These are phyloP conservation scores for Antechinus flavipes DNA, from an alignment of 2,113 vertebrate genomes.

Conservation along the genomic window DNA sequence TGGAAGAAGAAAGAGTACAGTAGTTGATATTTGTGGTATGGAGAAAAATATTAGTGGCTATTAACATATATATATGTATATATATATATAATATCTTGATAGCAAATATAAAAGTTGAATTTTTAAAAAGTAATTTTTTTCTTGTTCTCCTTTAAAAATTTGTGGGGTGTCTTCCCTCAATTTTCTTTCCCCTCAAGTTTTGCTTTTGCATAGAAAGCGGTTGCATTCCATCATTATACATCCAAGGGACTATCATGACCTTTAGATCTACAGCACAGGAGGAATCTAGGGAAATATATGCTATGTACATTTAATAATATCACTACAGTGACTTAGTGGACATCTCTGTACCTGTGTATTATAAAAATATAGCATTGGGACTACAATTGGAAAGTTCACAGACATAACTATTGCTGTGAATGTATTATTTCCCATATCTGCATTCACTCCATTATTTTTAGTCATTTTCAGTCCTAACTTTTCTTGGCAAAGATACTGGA, in stretches of 20 bases:
- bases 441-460: background rate
- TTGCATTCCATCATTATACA: slow-evolving; percentile 16
- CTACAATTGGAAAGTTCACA: slow-evolving; percentile 69
- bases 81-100: slow-evolving; percentile 27
- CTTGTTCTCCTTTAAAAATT: slow-evolving; percentile 40
- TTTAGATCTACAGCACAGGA: slow-evolving; percentile 65
- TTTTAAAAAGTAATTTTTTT: slow-evolving; percentile 48
- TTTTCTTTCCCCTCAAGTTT: slow-evolving; percentile 45
- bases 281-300: slow-evolving; percentile 67
- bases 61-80: background rate
- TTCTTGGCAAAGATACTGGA: background rate
- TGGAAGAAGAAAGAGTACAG: slow-evolving; percentile 57
- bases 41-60: slow-evolving; percentile 33
- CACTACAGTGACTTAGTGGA: slow-evolving; percentile 24
- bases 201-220: slow-evolving; percentile 61
- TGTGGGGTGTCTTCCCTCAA: background rate
- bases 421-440: slow-evolving; percentile 60
- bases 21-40: slow-evolving; percentile 69
- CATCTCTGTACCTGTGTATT: slow-evolving; percentile 32
- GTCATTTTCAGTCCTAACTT: background rate
- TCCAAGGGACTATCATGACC: slow-evolving; percentile 58
- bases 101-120: slow-evolving; percentile 43
- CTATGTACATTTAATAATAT: slow-evolving; percentile 51
- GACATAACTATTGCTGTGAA: slow-evolving; percentile 29
- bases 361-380: slow-evolving; percentile 61